Evolutionary conservation across 2,113 vertebrate species (phyloP), one percentile per base, ranked within the genome.

Genomic region (Ranitomeya imitator): DNA sequence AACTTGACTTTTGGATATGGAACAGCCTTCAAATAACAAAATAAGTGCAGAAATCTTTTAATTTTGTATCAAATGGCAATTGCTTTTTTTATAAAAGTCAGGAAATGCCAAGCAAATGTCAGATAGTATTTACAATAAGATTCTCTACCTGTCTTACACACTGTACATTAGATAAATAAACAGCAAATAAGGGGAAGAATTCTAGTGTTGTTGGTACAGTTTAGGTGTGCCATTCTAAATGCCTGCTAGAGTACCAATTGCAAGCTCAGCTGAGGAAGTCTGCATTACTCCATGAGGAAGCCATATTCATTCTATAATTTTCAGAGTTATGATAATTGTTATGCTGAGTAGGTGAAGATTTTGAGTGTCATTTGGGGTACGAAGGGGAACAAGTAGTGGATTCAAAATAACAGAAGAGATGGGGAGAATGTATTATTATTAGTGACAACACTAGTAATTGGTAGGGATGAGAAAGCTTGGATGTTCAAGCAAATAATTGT

Each of bases 1-100:
- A 57, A 61, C 37, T 76, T 76, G 37, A 76, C 73, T 52, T 76
- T 76, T 76, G 15, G 37, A 76, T 76, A 76, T 51, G 37, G 16
- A 45, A 74, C 31, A 8, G 16, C n/a, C 71, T 15, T 45, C 7
- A 45, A 15, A 51, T 45, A 19, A 14, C 26, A 45, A 51, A 76
- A 21, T 76, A 76, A 19, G 1, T 11, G 21, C 37, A 76, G 37
- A 51, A 76, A 69, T 12, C 9, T 14, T 7, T 73, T 8, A 4
- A 73, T 73, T 67, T 67, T 23, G 9, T 67, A n/a, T 23, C 10
- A 67, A 26, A 23, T 12, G 7, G 19, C 7, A 65, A 65, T 4
- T 19, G 61, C 65, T 12, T 67, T 67, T 12, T 67, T 67, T 67
- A n/a, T 65, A n/a, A 9, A 65, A 65, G 63, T 65, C 21, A 65